Base-by-base conservation (phyloP, 2,113 vertebrate species). In the Pantherophis guttatus region DNA sequence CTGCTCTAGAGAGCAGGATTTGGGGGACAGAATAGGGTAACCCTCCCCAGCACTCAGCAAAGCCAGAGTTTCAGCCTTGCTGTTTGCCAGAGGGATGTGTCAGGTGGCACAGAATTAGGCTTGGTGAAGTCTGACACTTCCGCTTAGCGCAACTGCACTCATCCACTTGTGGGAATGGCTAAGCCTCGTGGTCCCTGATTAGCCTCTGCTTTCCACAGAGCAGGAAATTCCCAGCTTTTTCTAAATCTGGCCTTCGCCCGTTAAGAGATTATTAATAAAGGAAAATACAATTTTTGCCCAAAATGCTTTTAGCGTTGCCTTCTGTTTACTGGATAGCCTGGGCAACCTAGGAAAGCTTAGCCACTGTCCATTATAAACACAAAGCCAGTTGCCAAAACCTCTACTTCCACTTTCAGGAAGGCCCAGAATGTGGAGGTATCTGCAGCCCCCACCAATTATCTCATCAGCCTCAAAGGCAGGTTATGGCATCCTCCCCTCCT, bases 61-160 rank as follows among this genome's bases (percentile, higher is more conserved):
- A 97, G 92, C 98, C 98, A 81, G 98, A 98, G 94, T 96, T 58
- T 11, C 96, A 98, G 91, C 93, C 55, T 39, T 94, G 19, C 97
- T 96, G 26, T 96, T 97, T 10, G 2, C 19, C 21, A 10, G 87
- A 96, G 98, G 90, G 97, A 96, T 85, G n/a, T 93, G 98, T 96
- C 98, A 98, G 93, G 97, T 98, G 97, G 94, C 97, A 97, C 5
- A 98, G 98, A 98, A 98, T 75, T 33, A 98, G 86, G 95, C 95
- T 94, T 97, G 95, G 26, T 33, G 26, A 3, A n/a, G 57, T 21
- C 24, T 29, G 50, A 19, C 26, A 53, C 29, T 75, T 75, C 23
- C 21, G 2, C 29, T 70, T 15, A 53, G 54, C 21, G 70, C 62
- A 15, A 24, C 6, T 1, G 5, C 12, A 50, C 8, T 5, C 12